Evolutionary conservation across 2,888 invertebrate genomes (phyloP).

Genomic region (Synanthedon formicaeformis): DNA sequence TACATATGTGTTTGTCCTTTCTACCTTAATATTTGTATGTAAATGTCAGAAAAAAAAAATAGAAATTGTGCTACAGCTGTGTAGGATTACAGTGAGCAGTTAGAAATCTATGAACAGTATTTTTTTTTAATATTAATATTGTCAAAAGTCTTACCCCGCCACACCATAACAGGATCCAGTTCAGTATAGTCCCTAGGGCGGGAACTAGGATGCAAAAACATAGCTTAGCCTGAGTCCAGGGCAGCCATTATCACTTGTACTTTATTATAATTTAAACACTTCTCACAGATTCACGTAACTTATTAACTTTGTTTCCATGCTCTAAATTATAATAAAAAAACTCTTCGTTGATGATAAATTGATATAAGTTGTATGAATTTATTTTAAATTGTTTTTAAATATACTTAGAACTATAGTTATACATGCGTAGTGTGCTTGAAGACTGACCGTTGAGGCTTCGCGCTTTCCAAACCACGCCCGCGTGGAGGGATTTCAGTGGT

Average conservation of each 20-base stretch:
- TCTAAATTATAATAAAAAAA: neutral
- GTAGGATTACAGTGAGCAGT: no score
- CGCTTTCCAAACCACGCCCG: constrained; percentile 12
- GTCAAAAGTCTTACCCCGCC: constrained; percentile 50
- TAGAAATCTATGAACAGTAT: no score
- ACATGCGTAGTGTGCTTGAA: constrained; percentile 11
- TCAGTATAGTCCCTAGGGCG: constrained; percentile 55
- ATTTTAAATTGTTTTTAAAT: no score
- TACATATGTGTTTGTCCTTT: no score
- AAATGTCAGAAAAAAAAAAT: no score
- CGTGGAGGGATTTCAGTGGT: constrained; percentile 18
- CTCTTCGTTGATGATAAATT: no score
- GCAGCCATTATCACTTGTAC: constrained; percentile 51
- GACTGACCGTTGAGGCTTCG: constrained; percentile 24
- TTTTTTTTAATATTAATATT: no score
- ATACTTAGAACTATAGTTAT: no score
- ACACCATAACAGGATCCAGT: constrained; percentile 56
- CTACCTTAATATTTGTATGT: no score
- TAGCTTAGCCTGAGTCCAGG: constrained; percentile 62
- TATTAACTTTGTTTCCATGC: neutral
- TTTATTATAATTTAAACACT: constrained; percentile 9
- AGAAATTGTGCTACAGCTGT: no score
- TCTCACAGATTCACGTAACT: constrained; percentile 2
- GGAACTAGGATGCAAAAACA: constrained; percentile 64
- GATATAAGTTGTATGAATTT: neutral